These are phyloP conservation scores for Chondrilla cf. caribensis DNA, from an alignment of 37 sponge, comb jelly and placozoan genomes.

Conservation along the genomic window DNA sequence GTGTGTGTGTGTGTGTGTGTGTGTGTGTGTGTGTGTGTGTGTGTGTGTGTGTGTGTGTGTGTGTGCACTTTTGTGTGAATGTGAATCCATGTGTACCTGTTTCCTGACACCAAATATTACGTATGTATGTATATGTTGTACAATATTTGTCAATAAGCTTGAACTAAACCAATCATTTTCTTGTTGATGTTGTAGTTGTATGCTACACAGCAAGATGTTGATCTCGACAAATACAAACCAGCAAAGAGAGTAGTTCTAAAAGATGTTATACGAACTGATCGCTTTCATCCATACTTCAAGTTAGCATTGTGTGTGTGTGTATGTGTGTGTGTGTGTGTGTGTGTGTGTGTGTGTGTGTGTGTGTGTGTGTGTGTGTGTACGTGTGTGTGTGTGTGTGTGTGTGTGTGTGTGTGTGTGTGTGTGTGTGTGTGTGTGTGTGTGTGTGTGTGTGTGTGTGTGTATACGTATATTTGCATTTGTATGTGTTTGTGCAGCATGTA, in stretches of 20 bases:
- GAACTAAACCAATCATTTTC: background rate
- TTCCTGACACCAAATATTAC: too few species aligned
- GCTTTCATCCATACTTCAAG: slow-evolving; percentile 70
- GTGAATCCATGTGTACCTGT: too few species aligned
- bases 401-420: too few species aligned
- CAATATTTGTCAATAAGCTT: too few species aligned
- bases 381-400: background rate
- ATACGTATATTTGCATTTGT: too few species aligned
- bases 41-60: too few species aligned
- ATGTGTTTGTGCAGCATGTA: background rate
- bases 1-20: too few species aligned
- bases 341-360: slow-evolving; percentile 12
- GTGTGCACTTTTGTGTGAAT: too few species aligned
- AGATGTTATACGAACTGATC: slow-evolving; percentile 84
- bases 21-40: too few species aligned
- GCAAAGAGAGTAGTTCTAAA: slow-evolving; percentile 74
- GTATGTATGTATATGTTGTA: too few species aligned
- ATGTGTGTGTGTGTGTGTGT: background rate
- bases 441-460: too few species aligned
- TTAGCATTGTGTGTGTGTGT: slow-evolving; percentile 30
- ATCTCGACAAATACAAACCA: slow-evolving; percentile 52
- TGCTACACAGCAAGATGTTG: slow-evolving; percentile 61
- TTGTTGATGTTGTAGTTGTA: slow-evolving; percentile 39
- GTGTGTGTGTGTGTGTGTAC: slow-evolving; percentile 7
- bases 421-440: too few species aligned